Evolutionary conservation across 2,888 invertebrate species (phyloP), one percentile per base, ranked within the genome.

Genomic region (Listrodromus nycthemerus): DNA sequence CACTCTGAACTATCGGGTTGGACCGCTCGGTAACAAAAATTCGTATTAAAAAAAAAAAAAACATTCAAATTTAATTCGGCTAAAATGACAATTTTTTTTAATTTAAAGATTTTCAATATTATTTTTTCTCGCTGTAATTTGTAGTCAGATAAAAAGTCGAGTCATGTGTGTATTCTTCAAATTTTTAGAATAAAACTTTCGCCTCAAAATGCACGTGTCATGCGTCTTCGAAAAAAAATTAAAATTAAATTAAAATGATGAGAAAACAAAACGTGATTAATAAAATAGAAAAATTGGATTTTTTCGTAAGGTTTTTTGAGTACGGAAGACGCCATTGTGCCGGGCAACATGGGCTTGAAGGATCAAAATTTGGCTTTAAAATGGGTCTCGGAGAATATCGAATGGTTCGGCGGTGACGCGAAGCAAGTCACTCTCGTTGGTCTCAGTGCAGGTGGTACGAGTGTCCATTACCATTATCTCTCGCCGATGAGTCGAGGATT

Each of bases 291-390:
- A 33, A 8, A 33, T 0, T 8, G 4, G 33, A 33, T 8, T 33
- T 33, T 1, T 33, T 33, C 8, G 7, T 33, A 89, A 95, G 96
- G 97, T 58, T 97, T 97, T 91, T 92, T 97, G 0, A 96, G 96
- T 89, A 96, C 96, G 0, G 96, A 95, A 33, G 96, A 97, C 86
- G 94, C 95, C 0, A 90, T 94, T 0, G 94, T 96, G 0, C 95
- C 96, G 0, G 96, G 96, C 1, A 97, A 97, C 92, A 95, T 95
- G 82, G 97, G 96, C 0, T 89, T 97, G 65, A 96, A 96, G 89
- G 97, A 97, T 94, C 96, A 96, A 93, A 92, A 94, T 8, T 93
- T 95, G 69, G 96, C 96, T 0, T 91, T 97, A 63, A 94, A 94
- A 86, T 97, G 96, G 96, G 92, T 96, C 0, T 95, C 95, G 79